Base-by-base conservation (phyloP, 1,140 invertebrate genomes). In the Periplaneta americana region DNA sequence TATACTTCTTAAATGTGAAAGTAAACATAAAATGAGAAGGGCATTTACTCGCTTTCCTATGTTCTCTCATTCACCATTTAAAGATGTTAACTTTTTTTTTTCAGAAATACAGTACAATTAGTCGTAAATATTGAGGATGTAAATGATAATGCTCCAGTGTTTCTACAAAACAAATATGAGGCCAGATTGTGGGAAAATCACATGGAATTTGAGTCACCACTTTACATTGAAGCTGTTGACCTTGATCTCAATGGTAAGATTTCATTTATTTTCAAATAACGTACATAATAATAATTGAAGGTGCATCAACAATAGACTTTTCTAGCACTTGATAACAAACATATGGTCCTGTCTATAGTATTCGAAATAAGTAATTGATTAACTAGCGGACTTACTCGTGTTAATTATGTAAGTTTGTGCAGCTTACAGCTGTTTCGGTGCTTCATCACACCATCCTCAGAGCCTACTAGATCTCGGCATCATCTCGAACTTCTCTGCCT, bases 101-200 rank as follows among this genome's bases (percentile, higher is more conserved):
- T 35, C 83, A 89, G 91, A 81, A 97, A 98, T 85, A 95, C 96
- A 0, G 96, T 93, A 4, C 96, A 97, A 87, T 88, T 98, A 6
- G 92, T 96, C 6, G 91, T 98, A 3, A 94, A 95, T 81, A 92
- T 98, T 74, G 93, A 96, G 85, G 97, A 98, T 88, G 93, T 96
- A 0, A 98, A 98, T 85, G 96, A 97, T 86, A 97, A 97, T 86
- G 90, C 94, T 0, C 96, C 96, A 0, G 90, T 94, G 81, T 98
- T 98, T 85, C 86, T 95, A 0, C 95, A 96, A 83, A 93, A 91
- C 57, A 93, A 93, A 84, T 98, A 98, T 85, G 96, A 98, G 87
- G 94, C 94, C 0, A 91, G 96, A 74, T 85, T 98, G 0, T 85
- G 94, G 79, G 97, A 98, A 87, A 97, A 97, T 85, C 92, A 94